phyloP scores from a whole-genome alignment of 2,888 invertebrate species.

The Hypercompe scribonia region DNA sequence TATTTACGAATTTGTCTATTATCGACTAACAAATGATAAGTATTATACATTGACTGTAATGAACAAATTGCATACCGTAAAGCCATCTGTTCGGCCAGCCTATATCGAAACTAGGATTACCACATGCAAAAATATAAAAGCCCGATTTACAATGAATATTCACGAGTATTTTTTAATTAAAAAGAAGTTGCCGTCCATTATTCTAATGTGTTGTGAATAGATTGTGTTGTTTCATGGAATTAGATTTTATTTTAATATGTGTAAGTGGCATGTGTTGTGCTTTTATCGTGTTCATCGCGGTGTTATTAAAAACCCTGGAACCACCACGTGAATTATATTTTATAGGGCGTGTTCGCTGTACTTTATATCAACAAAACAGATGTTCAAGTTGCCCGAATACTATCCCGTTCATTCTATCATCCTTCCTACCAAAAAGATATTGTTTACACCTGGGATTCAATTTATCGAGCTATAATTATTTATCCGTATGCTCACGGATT shows the following conservation, averaged over 20 bases:
- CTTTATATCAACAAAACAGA: background rate
- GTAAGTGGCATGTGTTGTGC: slow-evolving; percentile 63
- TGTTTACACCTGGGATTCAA: background rate
- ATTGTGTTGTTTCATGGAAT: slow-evolving; percentile 69
- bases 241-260: slow-evolving; percentile 74
- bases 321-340: slow-evolving; percentile 43
- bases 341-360: background rate
- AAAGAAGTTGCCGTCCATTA: slow-evolving; percentile 55
- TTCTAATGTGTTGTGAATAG: slow-evolving; percentile 41
- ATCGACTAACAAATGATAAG: background rate
- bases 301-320: slow-evolving; percentile 65
- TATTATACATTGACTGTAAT: background rate
- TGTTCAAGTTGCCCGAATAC: background rate
- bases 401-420: background rate
- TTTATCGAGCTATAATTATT: background rate
- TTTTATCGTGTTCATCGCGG: slow-evolving; percentile 39
- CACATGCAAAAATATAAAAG: slow-evolving; percentile 11
- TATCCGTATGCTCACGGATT: too few species aligned
- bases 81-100: background rate
- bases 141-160: slow-evolving; percentile 40
- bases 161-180: slow-evolving; percentile 63
- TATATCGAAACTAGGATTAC: background rate
- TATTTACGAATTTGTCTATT: background rate
- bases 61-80: background rate
- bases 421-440: background rate